These are phyloP conservation scores for Polypedilum pembai DNA, from an alignment of 1,140 invertebrate genomes.

Conservation along the genomic window DNA sequence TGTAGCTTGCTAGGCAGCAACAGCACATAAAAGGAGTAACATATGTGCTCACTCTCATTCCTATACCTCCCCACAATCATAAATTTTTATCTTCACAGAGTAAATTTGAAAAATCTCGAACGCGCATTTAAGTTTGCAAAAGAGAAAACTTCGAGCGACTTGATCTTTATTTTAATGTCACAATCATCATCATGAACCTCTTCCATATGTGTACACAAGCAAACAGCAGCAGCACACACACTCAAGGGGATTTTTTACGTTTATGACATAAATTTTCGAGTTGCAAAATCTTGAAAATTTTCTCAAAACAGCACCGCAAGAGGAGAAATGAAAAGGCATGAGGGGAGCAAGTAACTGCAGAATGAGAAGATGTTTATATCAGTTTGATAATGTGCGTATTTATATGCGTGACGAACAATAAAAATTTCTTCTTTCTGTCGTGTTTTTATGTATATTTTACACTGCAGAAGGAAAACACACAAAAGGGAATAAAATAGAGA, in stretches of 20 bases:
- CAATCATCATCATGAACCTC: slow-evolving; percentile 21
- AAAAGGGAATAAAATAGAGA: neutral
- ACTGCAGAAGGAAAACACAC: neutral
- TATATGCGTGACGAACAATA: slow-evolving; percentile 28
- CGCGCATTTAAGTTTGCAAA: slow-evolving; percentile 19
- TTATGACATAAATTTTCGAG: neutral
- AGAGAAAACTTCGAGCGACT: neutral
- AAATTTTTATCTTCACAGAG: slow-evolving; percentile 20
- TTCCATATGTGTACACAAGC: neutral
- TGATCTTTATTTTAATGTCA: slow-evolving; percentile 28
- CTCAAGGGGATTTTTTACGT: neutral
- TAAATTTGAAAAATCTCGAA: slow-evolving; percentile 18
- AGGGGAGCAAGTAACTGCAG: neutral
- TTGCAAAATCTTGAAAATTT: slow-evolving; percentile 19
- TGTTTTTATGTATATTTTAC: neutral
- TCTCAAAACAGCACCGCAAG: slow-evolving; percentile 1
- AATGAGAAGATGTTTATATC: slow-evolving; percentile 5
- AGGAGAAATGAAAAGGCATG: neutral
- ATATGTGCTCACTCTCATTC: neutral
- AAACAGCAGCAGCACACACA: neutral
- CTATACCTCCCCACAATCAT: neutral
- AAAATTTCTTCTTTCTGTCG: neutral
- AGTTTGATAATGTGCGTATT: slow-evolving; percentile 26
- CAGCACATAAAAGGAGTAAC: slow-evolving; percentile 1
- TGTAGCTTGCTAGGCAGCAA: neutral